Conservation (phyloP, 1,140 invertebrate genomes). For the Drosophila tani region DNA sequence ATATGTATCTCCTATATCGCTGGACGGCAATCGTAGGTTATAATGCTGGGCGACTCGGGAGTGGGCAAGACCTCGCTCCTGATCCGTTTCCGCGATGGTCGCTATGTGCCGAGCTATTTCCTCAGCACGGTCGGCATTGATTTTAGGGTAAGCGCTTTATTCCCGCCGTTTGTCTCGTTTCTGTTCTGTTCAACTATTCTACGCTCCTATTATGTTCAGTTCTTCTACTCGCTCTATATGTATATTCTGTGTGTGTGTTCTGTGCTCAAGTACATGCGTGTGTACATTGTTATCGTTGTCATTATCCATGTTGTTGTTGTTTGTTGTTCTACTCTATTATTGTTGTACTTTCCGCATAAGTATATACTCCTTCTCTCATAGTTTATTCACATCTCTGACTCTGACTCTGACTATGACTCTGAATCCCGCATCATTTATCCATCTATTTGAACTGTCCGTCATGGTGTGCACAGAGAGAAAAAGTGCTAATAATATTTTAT, state of each 20-base stretch:
- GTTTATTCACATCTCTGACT: conserved; percentile 16
- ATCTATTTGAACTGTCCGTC: conserved; percentile 28
- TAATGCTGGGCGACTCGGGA: conserved; percentile 95
- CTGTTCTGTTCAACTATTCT: conserved; percentile 11
- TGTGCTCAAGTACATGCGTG: conserved; percentile 14
- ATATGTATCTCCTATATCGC: conserved; percentile 14
- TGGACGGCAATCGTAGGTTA: conserved; percentile 87
- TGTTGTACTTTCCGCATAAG: conserved; percentile 50
- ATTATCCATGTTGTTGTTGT: conserved; percentile 22
- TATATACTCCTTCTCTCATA: conserved; percentile 46
- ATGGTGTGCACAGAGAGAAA: conserved; percentile 7
- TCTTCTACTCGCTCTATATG: conserved; percentile 7
- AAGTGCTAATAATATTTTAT: not conserved
- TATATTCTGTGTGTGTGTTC: conserved; percentile 5
- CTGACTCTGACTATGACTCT: conserved; percentile 22
- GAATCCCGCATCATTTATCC: conserved; percentile 20
- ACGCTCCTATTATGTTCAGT: conserved; percentile 24
- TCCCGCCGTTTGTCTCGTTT: conserved; percentile 21
- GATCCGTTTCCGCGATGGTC: conserved; percentile 93
- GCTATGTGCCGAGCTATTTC: conserved; percentile 95
- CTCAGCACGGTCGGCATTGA: conserved; percentile 98
- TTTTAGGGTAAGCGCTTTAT: conserved; percentile 91
- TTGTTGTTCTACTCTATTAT: conserved; percentile 45
- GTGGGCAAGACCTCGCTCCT: conserved; percentile 96
- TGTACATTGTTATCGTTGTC: conserved; percentile 15